Evolutionary conservation across 2,797 vertebrate genomes (phyloP).

Genomic region (Acanthurus tractus): DNA sequence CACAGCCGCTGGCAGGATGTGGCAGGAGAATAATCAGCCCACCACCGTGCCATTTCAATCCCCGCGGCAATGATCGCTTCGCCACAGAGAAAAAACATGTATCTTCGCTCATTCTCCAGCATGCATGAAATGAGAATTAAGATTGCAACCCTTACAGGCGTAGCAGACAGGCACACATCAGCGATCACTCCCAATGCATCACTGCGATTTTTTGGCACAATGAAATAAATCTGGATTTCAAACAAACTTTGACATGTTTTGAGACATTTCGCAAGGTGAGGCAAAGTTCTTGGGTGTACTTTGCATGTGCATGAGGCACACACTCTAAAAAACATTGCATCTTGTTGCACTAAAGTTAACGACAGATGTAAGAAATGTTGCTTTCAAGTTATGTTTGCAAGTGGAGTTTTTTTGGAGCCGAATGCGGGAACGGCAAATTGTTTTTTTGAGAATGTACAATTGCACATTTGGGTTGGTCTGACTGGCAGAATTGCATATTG

Average conservation of each 20-base stretch:
- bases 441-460: conserved; percentile 1
- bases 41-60: conserved; percentile 56
- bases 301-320: not conserved
- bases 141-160: conserved; percentile 18
- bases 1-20: conserved; percentile 61
- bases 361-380: not conserved
- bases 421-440: not conserved
- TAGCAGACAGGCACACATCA: conserved; percentile 18
- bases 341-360: not conserved
- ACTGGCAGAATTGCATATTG: conserved; percentile 49
- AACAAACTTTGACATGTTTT: conserved; percentile 8
- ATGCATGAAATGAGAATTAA: conserved; percentile 62
- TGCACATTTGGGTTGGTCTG: conserved; percentile 22
- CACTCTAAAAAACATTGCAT: not conserved
- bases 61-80: conserved; percentile 46
- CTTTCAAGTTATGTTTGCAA: conserved; percentile 6
- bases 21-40: conserved; percentile 70
- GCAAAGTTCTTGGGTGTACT: not conserved
- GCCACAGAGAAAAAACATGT: conserved; percentile 28
- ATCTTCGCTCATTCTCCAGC: conserved; percentile 28
- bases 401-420: not conserved
- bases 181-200: conserved; percentile 30
- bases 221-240: conserved; percentile 6
- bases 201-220: not conserved
- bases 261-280: not conserved